Evolutionary conservation across 1,140 invertebrate genomes (phyloP).

Genomic region (Bombus affinis): DNA sequence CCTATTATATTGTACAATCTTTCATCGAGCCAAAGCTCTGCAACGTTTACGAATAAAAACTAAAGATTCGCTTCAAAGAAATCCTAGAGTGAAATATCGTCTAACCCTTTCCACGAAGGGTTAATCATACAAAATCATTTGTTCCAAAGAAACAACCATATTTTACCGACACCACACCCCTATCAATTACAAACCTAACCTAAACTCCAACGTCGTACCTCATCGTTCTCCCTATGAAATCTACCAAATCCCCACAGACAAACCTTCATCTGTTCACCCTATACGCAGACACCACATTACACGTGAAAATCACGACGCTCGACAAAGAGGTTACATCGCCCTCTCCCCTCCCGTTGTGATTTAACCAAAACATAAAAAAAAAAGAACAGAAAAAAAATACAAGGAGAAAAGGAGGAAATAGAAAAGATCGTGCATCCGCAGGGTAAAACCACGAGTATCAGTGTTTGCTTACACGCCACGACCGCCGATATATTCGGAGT

Average conservation of each 20-base stretch:
- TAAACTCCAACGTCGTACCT: not conserved
- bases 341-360: not conserved
- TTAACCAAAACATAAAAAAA: not conserved
- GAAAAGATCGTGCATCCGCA: not conserved
- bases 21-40: not conserved
- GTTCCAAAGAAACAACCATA: not conserved
- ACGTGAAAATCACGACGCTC: not conserved
- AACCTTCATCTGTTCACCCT: not conserved
- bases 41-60: not conserved
- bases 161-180: not conserved
- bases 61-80: not conserved
- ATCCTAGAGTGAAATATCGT: not conserved
- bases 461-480: slow-evolving; percentile 21
- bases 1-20: not conserved
- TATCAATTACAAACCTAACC: not conserved
- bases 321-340: not conserved
- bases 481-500: slow-evolving; percentile 2
- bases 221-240: not conserved
- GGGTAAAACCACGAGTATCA: not conserved
- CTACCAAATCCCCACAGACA: not conserved
- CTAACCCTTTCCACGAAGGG: not conserved
- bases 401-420: not conserved
- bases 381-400: too few species aligned
- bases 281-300: not conserved
- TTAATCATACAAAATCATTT: not conserved